Base-by-base conservation (phyloP, 1,140 invertebrate genomes). In the Drosophila carrolli region DNA sequence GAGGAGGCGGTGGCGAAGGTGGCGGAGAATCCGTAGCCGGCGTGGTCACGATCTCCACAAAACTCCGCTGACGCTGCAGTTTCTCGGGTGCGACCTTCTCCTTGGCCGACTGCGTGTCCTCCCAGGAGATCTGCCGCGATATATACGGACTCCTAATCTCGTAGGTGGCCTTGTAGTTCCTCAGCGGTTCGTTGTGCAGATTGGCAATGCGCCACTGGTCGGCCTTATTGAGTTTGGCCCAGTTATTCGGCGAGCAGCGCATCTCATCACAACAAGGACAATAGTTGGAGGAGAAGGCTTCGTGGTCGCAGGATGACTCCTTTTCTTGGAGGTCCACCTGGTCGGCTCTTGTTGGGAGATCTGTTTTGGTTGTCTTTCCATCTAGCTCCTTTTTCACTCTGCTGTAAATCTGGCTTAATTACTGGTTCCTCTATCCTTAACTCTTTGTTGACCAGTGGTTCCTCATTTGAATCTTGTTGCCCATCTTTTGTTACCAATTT, bases 141-240 rank as follows among this genome's bases (percentile, higher is more conserved):
- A 90, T 51, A 44, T 88, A 90, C 0, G 90, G 90, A 77, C 90
- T 91, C 6, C 86, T 81, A 19, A 91, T 68, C 53, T 91, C 90
- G 50, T 91, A 91, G 56, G 90, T 91, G 55, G 90, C 85, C 53
- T 89, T 80, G 54, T 91, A 91, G 37, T 84, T 91, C 43, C 78
- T 70, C 54, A 90, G 50, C n/a, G 62, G 56, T 29, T 91, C 90
- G 27, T 83, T 80, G 7, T 67, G 68, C 11, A 90, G 40, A 53
- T 90, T 90, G 37, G 84, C 86, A 6, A 91, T 66, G 35, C 86
- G 82, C 88, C 88, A 90, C n/a, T 86, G 86, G 56, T 90, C 86
- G 9, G 82, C 81, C n/a, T 79, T 76, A 10, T 13, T 90, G 0
- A 90, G 60, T 13, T 90, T 90, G 23, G 68, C 75, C 86, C 86